Base-by-base conservation (phyloP, 2,113 vertebrate genomes). In the Pterocles orientalis region DNA sequence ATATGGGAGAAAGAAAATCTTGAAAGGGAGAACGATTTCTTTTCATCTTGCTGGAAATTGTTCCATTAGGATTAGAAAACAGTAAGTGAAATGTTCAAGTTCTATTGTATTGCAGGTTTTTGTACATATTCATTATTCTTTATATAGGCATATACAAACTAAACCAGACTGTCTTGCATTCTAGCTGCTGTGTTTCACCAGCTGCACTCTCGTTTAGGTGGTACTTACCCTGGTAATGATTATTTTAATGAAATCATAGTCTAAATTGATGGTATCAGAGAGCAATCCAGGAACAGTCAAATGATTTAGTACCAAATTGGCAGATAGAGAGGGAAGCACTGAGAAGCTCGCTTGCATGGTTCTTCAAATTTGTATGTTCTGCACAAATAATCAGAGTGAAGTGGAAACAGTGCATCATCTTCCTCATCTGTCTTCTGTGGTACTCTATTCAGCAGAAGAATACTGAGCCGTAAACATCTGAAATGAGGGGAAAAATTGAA, bases 171-270 rank as follows among this genome's bases (percentile, higher is more conserved):
- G 58, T 72, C 57, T 79, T 71, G 82, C 39, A 34, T 88, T 94
- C 39, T 69, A 48, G 57, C 48, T 88, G 57, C 75, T 72, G 53
- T 85, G 45, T 90, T 90, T 85, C 82, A 88, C 39, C 75, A 92
- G 92, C 92, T 92, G 71, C 82, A 77, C 14, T 3, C 45, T 86
- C 66, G 60, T 93, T 93, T 85, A 56, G 45, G 33, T 6, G 2
- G 33, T 61, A 69, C 90, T 92, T 92, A 80, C 71, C 62, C 66
- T 85, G 53, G 33, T 93, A 92, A 88, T 96, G 33, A 86, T 82
- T 79, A 80, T 88, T 95, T 94, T 93, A 80, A 90, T 94, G 85
- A 92, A 96, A 88, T 93, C 78, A 57, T 58, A 69, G 50, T 41
- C 68, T 86, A 88, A 95, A 92, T 92, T 85, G 70, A 29, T 96